Percentiles rank a stretch among this genome's conserved stretches.
Conservation (phyloP, 2,888 invertebrate species). For the Meandrusa payeni region DNA sequence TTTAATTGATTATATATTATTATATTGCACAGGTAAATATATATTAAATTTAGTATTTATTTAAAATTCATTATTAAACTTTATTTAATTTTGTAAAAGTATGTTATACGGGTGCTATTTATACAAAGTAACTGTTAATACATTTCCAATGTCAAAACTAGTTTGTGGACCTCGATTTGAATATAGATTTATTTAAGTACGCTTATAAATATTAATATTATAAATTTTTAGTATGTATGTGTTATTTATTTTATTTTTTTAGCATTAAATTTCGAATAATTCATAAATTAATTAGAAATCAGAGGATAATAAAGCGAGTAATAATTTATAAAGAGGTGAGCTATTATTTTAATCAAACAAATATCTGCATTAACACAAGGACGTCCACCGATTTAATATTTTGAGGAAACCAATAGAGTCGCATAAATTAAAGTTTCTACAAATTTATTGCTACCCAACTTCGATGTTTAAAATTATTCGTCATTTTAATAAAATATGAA, state of each 20-base stretch:
- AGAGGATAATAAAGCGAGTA: not conserved
- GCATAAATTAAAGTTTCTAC: too few relatives aligned
- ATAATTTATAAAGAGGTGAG: not conserved
- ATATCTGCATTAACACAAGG: conserved; percentile 14
- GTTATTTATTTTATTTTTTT: not conserved
- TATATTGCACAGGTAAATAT: too few relatives aligned
- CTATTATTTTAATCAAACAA: not conserved
- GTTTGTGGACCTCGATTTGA: conserved; percentile 11
- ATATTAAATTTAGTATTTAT: too few relatives aligned
- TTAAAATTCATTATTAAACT: too few relatives aligned
- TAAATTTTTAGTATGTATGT: not conserved
- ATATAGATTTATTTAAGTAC: conserved; percentile 8
- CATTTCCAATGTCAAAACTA: conserved; percentile 6
- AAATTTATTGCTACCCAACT: conserved; percentile 2
- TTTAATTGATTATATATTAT: too few relatives aligned
- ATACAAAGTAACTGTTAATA: conserved; percentile 14
- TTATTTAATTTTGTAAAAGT: too few relatives aligned
- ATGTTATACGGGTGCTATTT: too few relatives aligned
- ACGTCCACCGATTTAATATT: conserved; percentile 2
- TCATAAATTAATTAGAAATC: conserved; percentile 5
- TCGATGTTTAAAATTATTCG: too few relatives aligned
- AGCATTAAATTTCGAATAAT: too few relatives aligned
- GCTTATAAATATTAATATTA: not conserved
- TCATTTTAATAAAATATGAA: too few relatives aligned
- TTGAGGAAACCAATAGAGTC: not conserved